phyloP scores from a whole-genome alignment of 2,113 vertebrate genomes.

The Engraulis encrasicolus region DNA sequence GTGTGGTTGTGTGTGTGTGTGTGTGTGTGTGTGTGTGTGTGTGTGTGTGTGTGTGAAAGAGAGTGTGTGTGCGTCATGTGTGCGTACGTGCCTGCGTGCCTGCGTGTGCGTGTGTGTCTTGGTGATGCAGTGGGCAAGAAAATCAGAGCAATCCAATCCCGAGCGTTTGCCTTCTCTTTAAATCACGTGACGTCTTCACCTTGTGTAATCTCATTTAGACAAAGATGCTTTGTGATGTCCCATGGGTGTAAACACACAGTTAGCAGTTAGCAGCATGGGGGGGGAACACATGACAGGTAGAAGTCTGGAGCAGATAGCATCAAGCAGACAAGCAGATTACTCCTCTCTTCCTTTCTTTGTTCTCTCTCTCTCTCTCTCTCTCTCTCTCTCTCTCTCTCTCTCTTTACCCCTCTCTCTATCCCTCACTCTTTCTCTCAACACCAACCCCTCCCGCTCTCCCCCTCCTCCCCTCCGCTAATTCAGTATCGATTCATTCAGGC shows the following conservation, averaged over 20 bases:
- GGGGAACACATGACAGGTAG: not conserved
- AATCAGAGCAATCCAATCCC: not conserved
- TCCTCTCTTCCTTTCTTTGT: not conserved
- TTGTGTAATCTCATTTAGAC: constrained; percentile 47
- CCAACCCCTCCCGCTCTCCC: no score
- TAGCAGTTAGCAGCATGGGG: not conserved
- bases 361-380: not conserved
- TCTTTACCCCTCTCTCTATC: no score
- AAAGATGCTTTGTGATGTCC: not conserved
- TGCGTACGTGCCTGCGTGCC: not conserved
- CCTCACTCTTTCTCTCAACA: not conserved
- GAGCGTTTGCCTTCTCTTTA: not conserved
- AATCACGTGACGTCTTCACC: constrained; percentile 23
- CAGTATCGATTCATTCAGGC: constrained; percentile 17
- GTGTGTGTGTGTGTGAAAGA: not conserved
- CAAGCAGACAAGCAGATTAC: not conserved
- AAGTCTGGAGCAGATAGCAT: not conserved
- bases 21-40: not conserved
- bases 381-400: not conserved
- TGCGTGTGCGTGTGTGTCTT: not conserved
- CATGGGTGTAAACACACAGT: not conserved
- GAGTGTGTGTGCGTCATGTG: no score
- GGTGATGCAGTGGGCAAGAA: not conserved
- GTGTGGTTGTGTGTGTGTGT: not conserved
- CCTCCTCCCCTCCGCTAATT: not conserved